Base-by-base conservation (phyloP, 2,113 vertebrate species). In the Regulus satrapa region DNA sequence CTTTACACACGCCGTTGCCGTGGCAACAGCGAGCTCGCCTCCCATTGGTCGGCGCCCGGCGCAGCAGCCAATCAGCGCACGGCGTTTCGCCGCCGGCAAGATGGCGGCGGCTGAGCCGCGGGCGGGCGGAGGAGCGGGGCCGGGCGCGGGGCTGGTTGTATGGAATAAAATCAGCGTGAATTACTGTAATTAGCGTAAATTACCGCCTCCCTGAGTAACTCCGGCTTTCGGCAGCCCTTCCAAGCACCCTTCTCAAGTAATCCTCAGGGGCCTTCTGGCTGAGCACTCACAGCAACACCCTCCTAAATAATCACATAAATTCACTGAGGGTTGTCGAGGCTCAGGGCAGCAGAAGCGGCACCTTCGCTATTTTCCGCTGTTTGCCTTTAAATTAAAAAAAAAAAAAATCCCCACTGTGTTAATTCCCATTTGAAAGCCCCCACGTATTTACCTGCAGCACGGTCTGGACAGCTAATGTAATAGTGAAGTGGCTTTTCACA, bases 391-490 rank as follows among this genome's bases (percentile, higher is more conserved):
- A 14, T 41, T 41, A n/a, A n/a, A n/a, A n/a, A n/a, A n/a, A n/a
- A n/a, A n/a, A n/a, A n/a, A 14, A 18, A 52, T 71, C 8, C 29
- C 5, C 36, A 43, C 38, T 43, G 51, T n/a, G 23, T 28, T 41
- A 14, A 18, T 36, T 52, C 72, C 75, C 40, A 2, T 72, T 77
- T 89, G 54, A 3, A 87, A 78, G 34, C 32, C 11, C n/a, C 41
- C 20, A n/a, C 10, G 20, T 79, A 29, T 85, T 95, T 93, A 88
- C 89, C 67, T 76, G 71, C 41, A 69, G 71, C 46, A 10, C 54
- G 76, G 77, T 85, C 87, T 91, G 75, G 87, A 75, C 73, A 52
- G 52, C 34, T 95, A 64, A 85, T 85, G 91, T 78, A 92, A 43
- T 9, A 72, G 46, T 48, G 21, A 72, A 10, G 68, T 12, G 61